Percentiles rank a stretch among this genome's conserved stretches.
phyloP scores from a whole-genome alignment of 2,888 invertebrate species.

The Eupsilia transversa region DNA sequence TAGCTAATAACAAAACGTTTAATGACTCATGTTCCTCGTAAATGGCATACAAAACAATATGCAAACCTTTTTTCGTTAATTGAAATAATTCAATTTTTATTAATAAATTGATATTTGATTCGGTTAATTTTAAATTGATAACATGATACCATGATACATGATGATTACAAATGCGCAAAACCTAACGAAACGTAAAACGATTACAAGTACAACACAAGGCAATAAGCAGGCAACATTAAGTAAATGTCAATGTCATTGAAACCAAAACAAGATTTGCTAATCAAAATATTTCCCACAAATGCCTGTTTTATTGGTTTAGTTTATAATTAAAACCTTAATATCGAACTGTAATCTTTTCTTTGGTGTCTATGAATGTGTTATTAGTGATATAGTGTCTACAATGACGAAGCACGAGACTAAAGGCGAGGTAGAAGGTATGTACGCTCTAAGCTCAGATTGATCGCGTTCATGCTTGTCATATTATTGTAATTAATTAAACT shows the following conservation, averaged over 20 bases:
- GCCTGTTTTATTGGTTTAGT: background rate
- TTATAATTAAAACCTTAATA: background rate
- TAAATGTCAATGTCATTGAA: constrained; percentile 45
- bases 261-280: constrained; percentile 46
- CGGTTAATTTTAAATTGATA: background rate
- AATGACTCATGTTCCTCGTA: background rate
- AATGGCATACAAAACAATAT: background rate
- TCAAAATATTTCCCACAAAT: constrained; percentile 18
- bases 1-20: constrained; percentile 40
- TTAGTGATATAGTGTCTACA: constrained; percentile 25
- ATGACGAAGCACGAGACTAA: constrained; percentile 71
- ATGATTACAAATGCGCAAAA: background rate
- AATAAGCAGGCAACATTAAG: constrained; percentile 8
- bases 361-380: constrained; percentile 11
- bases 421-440: constrained; percentile 75
- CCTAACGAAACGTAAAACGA: constrained; percentile 17
- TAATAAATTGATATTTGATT: background rate
- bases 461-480: background rate
- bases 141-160: too few relatives aligned
- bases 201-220: background rate
- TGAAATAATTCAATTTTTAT: background rate
- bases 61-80: accelerated
- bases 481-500: background rate
- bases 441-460: background rate
- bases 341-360: background rate